Percentiles rank a stretch among this genome's conserved stretches.
phyloP scores from a whole-genome alignment of 2,888 invertebrate genomes.

The Noctuana brunneofusca region DNA sequence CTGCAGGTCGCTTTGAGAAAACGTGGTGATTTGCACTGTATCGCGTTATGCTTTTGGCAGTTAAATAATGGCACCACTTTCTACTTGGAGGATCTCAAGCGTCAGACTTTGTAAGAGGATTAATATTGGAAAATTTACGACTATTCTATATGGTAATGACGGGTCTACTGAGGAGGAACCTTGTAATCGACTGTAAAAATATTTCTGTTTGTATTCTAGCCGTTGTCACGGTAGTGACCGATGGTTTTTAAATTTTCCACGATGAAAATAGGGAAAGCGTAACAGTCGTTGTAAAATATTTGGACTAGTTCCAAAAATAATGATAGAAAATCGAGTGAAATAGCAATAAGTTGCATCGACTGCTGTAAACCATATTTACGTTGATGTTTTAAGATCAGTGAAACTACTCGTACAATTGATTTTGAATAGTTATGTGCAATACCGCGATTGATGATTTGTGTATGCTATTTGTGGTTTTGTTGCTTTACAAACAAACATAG shows the following conservation, averaged over 20 bases:
- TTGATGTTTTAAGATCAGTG: conserved; percentile 39
- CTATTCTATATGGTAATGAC: conserved; percentile 36
- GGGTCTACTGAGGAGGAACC: conserved; percentile 47
- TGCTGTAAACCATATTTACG: conserved; percentile 15
- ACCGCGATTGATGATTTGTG: neutral
- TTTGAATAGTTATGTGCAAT: conserved; percentile 20
- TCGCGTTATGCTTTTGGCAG: too few species aligned
- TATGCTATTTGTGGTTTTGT: neutral
- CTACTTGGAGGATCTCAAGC: too few species aligned
- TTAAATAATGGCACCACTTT: too few species aligned
- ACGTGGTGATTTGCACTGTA: too few species aligned
- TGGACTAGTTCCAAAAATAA: conserved; percentile 74
- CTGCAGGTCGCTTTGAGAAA: too few species aligned
- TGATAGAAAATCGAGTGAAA: conserved; percentile 71
- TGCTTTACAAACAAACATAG: neutral
- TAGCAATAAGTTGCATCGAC: conserved; percentile 62
- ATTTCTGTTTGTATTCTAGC: conserved; percentile 78
- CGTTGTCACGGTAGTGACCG: conserved; percentile 79
- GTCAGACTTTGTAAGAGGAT: too few species aligned
- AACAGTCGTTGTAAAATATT: conserved; percentile 74
- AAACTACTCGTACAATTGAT: conserved; percentile 39
- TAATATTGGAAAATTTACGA: neutral
- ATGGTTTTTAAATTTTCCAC: conserved; percentile 81
- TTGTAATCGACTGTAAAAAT: conserved; percentile 79
- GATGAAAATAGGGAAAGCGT: conserved; percentile 82